phyloP scores from a whole-genome alignment of 2,888 invertebrate species.

The Cepaea hortensis region DNA sequence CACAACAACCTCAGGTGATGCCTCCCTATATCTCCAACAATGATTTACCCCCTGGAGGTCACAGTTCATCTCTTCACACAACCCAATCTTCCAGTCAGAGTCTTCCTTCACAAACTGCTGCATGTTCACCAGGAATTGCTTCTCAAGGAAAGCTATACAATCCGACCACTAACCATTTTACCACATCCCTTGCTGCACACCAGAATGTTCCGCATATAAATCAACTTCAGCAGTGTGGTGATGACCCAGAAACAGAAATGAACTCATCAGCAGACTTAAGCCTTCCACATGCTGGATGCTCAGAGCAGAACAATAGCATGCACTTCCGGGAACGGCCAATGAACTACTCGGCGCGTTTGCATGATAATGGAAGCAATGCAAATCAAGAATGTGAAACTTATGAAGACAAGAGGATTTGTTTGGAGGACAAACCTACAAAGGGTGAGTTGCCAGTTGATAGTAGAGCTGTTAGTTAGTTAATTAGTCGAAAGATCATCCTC shows the following conservation, averaged over 20 bases:
- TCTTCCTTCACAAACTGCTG: constrained; percentile 17
- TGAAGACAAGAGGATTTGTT: constrained; percentile 61
- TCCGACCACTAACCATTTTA: constrained; percentile 5
- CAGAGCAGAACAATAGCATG: constrained; percentile 40
- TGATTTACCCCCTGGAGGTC: neutral
- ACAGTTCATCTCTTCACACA: neutral
- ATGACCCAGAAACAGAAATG: constrained; percentile 88
- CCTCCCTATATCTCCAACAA: neutral
- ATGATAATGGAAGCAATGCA: neutral
- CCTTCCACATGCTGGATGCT: constrained; percentile 81
- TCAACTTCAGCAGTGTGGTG: constrained; percentile 26
- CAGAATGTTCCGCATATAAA: constrained; percentile 28
- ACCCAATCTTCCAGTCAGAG: neutral
- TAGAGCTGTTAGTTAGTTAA: constrained; percentile 51
- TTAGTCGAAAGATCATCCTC: too few species aligned
- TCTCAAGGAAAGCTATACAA: constrained; percentile 15
- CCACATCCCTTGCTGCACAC: constrained; percentile 25
- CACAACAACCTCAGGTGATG: constrained; percentile 19
- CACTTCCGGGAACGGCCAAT: constrained; percentile 62
- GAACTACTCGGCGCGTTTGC: constrained; percentile 65
- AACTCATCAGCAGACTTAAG: constrained; percentile 89
- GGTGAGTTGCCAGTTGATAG: constrained; percentile 64
- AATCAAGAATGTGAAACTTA: neutral
- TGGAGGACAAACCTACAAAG: constrained; percentile 68
- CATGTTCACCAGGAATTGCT: neutral